Evolutionary conservation across 2,113 vertebrate species (phyloP).

Genomic region (Channa argus): DNA sequence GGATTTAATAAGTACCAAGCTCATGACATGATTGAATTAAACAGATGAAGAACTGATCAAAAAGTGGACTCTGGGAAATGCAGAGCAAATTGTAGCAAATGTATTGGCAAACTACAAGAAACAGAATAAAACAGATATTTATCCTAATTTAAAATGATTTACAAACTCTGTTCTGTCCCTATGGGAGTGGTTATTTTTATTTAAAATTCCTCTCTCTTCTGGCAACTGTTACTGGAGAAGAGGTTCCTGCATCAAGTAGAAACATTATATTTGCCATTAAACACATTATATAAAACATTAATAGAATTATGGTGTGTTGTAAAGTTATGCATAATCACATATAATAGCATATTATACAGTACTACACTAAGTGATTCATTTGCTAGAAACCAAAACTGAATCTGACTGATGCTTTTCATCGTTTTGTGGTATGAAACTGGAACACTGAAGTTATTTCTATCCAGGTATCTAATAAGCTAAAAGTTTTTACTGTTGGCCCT

Average conservation of each 20-base stretch:
- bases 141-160: neutral
- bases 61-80: too few species aligned
- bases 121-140: too few species aligned
- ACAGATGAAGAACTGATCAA: neutral
- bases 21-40: neutral
- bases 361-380: too few species aligned
- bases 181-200: neutral
- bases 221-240: constrained; percentile 13
- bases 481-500: neutral
- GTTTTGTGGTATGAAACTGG: too few species aligned
- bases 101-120: too few species aligned
- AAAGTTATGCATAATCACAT: too few species aligned
- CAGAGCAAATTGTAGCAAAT: neutral
- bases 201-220: constrained; percentile 5
- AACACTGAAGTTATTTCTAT: too few species aligned
- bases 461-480: too few species aligned
- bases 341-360: too few species aligned
- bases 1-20: neutral
- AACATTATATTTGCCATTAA: constrained; percentile 31
- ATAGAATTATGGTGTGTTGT: too few species aligned
- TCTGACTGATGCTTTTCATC: too few species aligned
- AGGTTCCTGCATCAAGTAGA: neutral
- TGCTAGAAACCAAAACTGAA: too few species aligned
- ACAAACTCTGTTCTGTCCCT: constrained; percentile 7
- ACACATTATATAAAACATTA: constrained; percentile 7